Evolutionary conservation across 2,888 invertebrate genomes (phyloP).

Genomic region (Epistrophe eligans): DNA sequence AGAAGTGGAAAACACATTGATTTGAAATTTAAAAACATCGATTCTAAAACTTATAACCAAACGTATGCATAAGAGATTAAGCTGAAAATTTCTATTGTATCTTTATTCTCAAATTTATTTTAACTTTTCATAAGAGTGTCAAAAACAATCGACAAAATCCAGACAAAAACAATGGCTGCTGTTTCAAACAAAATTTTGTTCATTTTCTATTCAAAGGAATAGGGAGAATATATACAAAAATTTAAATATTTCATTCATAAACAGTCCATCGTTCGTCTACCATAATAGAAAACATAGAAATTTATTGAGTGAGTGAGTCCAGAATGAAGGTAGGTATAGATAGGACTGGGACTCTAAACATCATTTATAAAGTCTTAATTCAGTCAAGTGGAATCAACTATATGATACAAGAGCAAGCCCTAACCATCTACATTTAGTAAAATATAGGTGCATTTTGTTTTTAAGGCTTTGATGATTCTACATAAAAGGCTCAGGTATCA

Average conservation of each 20-base stretch:
- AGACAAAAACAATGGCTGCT: slow-evolving; percentile 29
- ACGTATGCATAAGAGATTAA: background rate
- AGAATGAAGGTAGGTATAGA: background rate
- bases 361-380: slow-evolving; percentile 26
- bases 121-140: slow-evolving; percentile 58
- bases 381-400: slow-evolving; percentile 64
- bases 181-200: slow-evolving; percentile 40
- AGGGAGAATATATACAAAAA: slow-evolving; percentile 38
- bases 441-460: slow-evolving; percentile 46
- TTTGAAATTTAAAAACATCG: background rate
- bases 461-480: slow-evolving; percentile 31
- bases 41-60: background rate
- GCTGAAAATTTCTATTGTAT: background rate
- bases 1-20: background rate
- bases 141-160: slow-evolving; percentile 61
- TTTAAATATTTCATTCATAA: slow-evolving; percentile 47
- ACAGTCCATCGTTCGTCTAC: slow-evolving; percentile 16
- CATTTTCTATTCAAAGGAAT: slow-evolving; percentile 44
- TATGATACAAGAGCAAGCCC: slow-evolving; percentile 39
- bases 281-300: background rate
- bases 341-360: background rate
- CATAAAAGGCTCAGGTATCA: slow-evolving; percentile 4
- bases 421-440: background rate
- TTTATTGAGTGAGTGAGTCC: slow-evolving; percentile 27
- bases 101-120: slow-evolving; percentile 56